A percentile compares a stretch with the other conserved stretches of the same genome.
phyloP scores from a whole-genome alignment of 2,888 invertebrate species.

The Boloria selene region DNA sequence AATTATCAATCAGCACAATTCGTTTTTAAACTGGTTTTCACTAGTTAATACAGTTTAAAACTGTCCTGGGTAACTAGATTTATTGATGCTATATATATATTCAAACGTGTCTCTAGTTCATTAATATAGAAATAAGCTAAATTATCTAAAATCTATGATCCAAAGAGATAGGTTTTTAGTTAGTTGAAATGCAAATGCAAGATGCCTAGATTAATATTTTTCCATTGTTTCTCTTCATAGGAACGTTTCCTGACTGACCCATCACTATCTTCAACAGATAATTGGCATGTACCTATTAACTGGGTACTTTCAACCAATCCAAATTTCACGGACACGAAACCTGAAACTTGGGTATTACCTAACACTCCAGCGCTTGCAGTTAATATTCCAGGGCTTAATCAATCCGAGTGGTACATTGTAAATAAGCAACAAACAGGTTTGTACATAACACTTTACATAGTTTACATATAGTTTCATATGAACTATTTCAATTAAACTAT shows the following conservation, averaged over 20 bases:
- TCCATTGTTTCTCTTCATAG: constrained; percentile 37
- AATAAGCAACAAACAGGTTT: constrained; percentile 81
- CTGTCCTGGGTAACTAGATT: no score
- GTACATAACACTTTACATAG: not conserved
- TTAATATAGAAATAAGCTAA: no score
- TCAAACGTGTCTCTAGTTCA: no score
- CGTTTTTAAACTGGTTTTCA: no score
- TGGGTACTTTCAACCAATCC: constrained; percentile 68
- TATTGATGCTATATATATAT: no score
- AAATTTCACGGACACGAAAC: constrained; percentile 74
- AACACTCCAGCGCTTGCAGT: constrained; percentile 50
- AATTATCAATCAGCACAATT: no score
- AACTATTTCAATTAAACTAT: no score
- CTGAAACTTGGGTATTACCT: constrained; percentile 73
- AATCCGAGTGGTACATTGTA: constrained; percentile 82
- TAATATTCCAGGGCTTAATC: constrained; percentile 53
- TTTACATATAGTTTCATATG: no score
- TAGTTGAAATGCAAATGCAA: not conserved
- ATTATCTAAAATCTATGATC: no score
- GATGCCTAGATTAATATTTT: not conserved
- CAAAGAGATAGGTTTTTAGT: no score
- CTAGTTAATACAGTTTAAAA: no score
- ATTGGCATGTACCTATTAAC: constrained; percentile 82
- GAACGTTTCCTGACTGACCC: constrained; percentile 66
- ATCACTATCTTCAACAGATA: constrained; percentile 51